These are phyloP conservation scores for Desmophyllum pertusum DNA, from an alignment of 92 coral and sea anemone genomes.

Conservation along the genomic window DNA sequence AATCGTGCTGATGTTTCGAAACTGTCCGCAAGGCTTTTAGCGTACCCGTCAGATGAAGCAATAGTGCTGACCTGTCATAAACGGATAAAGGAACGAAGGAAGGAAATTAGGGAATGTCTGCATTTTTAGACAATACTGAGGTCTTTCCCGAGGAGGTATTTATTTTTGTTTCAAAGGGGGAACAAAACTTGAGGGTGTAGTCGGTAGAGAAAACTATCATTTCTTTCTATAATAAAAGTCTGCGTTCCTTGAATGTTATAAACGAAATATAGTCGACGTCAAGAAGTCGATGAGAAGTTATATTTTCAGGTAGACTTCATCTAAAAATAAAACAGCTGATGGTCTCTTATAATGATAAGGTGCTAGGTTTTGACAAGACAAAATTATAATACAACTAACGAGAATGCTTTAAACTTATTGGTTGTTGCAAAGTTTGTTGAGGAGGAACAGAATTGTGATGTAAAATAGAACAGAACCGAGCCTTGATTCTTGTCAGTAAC, in stretches of 20 bases:
- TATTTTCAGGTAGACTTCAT: background rate
- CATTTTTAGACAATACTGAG: background rate
- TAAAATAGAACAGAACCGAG: background rate
- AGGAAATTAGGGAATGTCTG: constrained; percentile 35
- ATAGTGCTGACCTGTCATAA: constrained; percentile 83
- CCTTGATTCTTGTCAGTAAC: background rate
- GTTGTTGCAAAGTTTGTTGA: background rate
- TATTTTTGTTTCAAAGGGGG: background rate
- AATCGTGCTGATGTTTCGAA: constrained; percentile 82
- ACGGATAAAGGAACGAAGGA: constrained; percentile 12
- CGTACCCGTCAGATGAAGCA: constrained; percentile 81
- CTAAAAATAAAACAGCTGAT: background rate
- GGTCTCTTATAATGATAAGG: background rate
- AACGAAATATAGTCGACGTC: background rate
- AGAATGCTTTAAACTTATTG: background rate
- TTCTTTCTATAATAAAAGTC: background rate
- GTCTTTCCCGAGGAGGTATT: constrained; percentile 11
- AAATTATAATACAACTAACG: background rate
- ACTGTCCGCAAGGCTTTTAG: constrained; percentile 74
- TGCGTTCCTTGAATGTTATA: background rate
- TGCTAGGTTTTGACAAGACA: background rate
- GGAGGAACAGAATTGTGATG: background rate
- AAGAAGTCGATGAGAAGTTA: background rate
- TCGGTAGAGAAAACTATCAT: background rate
- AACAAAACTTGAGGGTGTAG: background rate